Evolutionary conservation across 2,888 invertebrate species (phyloP).

Genomic region (Euproctis similis): DNA sequence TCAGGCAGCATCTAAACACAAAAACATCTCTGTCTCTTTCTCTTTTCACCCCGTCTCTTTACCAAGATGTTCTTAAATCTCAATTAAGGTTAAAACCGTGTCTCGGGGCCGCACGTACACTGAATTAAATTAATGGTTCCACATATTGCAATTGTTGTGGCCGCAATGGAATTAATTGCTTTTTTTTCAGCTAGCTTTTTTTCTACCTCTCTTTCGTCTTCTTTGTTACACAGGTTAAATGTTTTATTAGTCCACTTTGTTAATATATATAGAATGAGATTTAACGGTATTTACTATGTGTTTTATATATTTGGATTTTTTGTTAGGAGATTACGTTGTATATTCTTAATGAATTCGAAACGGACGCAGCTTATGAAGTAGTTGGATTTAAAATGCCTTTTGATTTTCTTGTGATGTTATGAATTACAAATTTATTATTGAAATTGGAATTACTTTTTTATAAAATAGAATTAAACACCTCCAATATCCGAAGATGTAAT

Average conservation of each 20-base stretch:
- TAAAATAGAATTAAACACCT: too few relatives aligned
- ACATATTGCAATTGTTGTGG: conserved; percentile 67
- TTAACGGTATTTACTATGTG: conserved; percentile 33
- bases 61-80: conserved; percentile 69
- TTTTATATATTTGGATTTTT: conserved; percentile 28
- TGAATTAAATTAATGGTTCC: conserved; percentile 74
- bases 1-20: conserved; percentile 39
- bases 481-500: too few relatives aligned
- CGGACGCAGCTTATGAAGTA: not conserved
- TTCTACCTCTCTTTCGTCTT: too few relatives aligned
- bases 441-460: too few relatives aligned
- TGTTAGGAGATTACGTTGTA: conserved; percentile 5
- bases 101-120: conserved; percentile 66
- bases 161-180: conserved; percentile 60
- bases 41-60: too few relatives aligned
- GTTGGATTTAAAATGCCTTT: not conserved
- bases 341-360: conserved; percentile 4
- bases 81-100: conserved; percentile 74
- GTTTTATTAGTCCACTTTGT: conserved; percentile 61
- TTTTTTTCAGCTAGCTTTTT: too few relatives aligned
- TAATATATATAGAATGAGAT: conserved; percentile 44
- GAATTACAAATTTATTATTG: too few relatives aligned
- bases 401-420: too few relatives aligned
- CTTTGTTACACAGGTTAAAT: conserved; percentile 57
- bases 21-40: conserved; percentile 55